Evolutionary conservation across 2,113 vertebrate genomes (phyloP).

Genomic region (Herpetotheres cachinnans): DNA sequence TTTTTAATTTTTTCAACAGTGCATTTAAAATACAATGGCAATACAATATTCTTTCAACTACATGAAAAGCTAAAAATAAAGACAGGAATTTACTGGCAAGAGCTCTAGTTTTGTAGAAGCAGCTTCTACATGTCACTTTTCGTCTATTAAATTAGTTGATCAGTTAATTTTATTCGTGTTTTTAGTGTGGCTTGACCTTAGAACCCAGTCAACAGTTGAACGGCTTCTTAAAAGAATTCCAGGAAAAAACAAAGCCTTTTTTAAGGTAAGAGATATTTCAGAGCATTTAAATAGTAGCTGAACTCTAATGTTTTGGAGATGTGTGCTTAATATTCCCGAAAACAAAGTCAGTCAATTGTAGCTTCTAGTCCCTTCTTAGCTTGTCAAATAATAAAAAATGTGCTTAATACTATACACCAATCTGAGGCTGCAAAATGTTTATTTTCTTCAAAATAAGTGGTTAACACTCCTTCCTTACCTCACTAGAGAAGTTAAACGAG

Average conservation of each 20-base stretch:
- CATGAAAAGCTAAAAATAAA: not conserved
- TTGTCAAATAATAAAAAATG: not conserved
- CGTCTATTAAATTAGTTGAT: not conserved
- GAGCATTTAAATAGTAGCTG: not conserved
- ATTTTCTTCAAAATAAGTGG: not conserved
- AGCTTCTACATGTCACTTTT: not conserved
- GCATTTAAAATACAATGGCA: not conserved
- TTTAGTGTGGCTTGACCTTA: constrained; percentile 95
- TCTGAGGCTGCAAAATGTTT: not conserved
- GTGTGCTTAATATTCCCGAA: not conserved
- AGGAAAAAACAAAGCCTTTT: constrained; percentile 87
- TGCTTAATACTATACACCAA: not conserved
- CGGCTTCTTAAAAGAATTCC: constrained; percentile 90
- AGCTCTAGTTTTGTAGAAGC: not conserved
- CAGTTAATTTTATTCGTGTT: constrained; percentile 12
- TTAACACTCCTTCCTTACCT: not conserved
- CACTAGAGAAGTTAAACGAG: not conserved
- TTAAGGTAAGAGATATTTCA: constrained; percentile 82
- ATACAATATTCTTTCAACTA: not conserved
- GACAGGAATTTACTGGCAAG: not conserved
- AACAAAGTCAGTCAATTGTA: not conserved
- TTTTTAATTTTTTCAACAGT: not conserved
- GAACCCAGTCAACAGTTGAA: constrained; percentile 96
- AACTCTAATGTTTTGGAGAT: not conserved
- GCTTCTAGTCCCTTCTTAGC: not conserved